Percentiles rank a stretch among this genome's conserved stretches.
Conservation (phyloP, 2,113 vertebrate species). For the Colius striatus region DNA sequence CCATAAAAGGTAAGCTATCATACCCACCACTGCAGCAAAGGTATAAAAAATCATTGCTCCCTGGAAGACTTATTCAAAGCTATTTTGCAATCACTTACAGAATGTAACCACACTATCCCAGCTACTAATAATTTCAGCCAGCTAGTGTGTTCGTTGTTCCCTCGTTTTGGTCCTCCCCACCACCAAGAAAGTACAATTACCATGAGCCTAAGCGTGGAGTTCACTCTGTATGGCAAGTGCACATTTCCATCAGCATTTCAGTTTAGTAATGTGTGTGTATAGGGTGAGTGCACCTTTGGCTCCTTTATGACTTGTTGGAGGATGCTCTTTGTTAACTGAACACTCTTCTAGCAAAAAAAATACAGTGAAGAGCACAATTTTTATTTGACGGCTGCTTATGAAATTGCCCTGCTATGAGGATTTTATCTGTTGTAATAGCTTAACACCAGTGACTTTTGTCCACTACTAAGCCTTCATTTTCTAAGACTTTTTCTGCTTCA, state of each 20-base stretch:
- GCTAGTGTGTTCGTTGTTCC: neutral
- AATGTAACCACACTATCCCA: neutral
- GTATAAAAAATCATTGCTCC: slow-evolving; percentile 32
- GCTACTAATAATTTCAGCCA: neutral
- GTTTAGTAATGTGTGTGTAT: neutral
- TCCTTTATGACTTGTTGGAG: neutral
- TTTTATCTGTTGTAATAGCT: neutral
- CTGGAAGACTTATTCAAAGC: slow-evolving; percentile 50
- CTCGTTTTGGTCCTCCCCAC: neutral
- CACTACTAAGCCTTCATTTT: neutral
- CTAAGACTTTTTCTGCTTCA: neutral
- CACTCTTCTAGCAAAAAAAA: too few species aligned
- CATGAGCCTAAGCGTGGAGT: neutral
- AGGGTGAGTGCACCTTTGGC: neutral
- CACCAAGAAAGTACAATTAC: neutral
- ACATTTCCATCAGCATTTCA: neutral
- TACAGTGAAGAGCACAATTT: neutral
- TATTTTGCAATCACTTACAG: slow-evolving; percentile 23
- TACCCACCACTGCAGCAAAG: neutral
- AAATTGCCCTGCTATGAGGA: neutral
- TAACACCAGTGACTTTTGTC: neutral
- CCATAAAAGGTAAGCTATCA: slow-evolving; percentile 38
- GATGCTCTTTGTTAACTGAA: neutral
- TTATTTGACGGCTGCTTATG: neutral
- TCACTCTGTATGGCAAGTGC: neutral